Evolutionary conservation across 2,888 invertebrate genomes (phyloP), one percentile per base, ranked within the genome.

Genomic region (Melieria picta): DNA sequence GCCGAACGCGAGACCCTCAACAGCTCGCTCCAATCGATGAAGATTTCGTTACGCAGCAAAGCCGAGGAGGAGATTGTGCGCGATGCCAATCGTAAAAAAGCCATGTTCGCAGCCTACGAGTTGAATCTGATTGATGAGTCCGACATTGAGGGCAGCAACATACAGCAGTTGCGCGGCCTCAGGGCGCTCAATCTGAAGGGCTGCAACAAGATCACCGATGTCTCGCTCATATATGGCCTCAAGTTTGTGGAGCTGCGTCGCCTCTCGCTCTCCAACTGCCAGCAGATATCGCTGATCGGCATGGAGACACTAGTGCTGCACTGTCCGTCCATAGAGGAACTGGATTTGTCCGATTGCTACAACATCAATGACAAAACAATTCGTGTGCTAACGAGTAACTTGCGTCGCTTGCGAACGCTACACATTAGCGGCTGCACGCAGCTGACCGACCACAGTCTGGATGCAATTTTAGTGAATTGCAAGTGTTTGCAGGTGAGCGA

Each of bases 121-220:
- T 89, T 85, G 65, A 84, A 83, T 61, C 72, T 81, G 0, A 80
- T 82, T 42, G 79, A 81, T 63, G 81, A 82, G 5, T 65, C 69
- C 0, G 77, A 81, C 62, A 80, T 82, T 42, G 81, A 81, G 58
- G 85, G 86, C 1, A 89, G 88, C 79, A 90, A 90, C 7, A 86
- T 91, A 72, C 88, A 88, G 48, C 86, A 89, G 48, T 79, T 91
- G 11, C 89, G 87, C 75, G 87, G 88, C 0, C 87, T 94, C 3
- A 88, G 86, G 72, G 88, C 89, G 63, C 86, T 94, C 6, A 91
- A 93, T 81, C 86, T 94, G 13, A 90, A 91, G 72, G 90, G 91
- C 1, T 93, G 93, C 81, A 91, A 90, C 76, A 90, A 90, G 83
- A 90, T 94, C 67, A 91, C 93, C 16, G 93, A 94, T 84, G 90